Percentiles rank a stretch among this genome's conserved stretches.
phyloP scores from a whole-genome alignment of 2,113 vertebrate species.

The Paradisaea rubra region DNA sequence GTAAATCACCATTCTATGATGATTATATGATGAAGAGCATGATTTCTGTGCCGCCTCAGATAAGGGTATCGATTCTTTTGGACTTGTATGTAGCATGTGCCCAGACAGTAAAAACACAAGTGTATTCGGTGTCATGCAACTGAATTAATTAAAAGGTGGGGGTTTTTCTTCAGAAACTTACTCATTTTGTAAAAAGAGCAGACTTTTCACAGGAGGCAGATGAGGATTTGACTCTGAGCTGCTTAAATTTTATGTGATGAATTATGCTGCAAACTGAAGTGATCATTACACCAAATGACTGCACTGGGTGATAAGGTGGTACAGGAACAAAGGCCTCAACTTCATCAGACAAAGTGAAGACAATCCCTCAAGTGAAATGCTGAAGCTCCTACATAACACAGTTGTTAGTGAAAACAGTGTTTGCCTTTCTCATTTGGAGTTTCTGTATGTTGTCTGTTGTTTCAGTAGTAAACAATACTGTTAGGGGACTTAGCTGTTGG shows the following conservation, averaged over 20 bases:
- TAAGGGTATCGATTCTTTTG: neutral
- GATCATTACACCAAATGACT: neutral
- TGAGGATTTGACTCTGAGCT: neutral
- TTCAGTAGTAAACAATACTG: neutral
- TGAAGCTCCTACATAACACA: neutral
- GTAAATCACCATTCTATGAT: neutral
- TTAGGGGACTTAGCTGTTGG: neutral
- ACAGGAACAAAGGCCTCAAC: neutral
- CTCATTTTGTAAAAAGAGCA: neutral
- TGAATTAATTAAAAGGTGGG: neutral
- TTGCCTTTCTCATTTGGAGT: neutral
- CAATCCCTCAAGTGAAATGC: neutral
- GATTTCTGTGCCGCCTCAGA: neutral
- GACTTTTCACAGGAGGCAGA: neutral
- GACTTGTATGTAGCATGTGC: neutral
- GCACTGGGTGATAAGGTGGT: neutral
- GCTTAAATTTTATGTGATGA: neutral
- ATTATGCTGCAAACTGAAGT: neutral
- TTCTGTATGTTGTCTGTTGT: neutral
- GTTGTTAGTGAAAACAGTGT: neutral
- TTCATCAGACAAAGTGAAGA: neutral
- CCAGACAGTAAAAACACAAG: neutral
- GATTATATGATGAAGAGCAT: neutral
- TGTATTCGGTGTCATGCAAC: neutral
- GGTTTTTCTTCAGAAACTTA: neutral